Conservation (phyloP, 2,113 vertebrate genomes). For the Halcyon malimbica region DNA sequence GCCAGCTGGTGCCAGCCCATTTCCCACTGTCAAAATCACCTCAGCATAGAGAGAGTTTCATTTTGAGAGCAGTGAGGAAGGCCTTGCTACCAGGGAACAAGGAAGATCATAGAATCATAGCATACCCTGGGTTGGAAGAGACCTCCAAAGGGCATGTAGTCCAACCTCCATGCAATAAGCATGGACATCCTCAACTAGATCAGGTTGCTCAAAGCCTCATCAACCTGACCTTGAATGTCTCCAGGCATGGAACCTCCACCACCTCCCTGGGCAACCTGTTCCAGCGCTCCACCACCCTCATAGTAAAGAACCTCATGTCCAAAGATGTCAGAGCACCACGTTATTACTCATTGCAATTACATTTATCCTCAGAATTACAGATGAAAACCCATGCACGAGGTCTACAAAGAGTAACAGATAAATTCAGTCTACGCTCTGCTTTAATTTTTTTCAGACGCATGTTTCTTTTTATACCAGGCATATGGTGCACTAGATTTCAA, state of each 20-base stretch:
- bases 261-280: neutral
- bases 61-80: neutral
- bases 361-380: neutral
- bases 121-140: too few relatives aligned
- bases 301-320: neutral
- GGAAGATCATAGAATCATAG: neutral
- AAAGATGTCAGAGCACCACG: neutral
- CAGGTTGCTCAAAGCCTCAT: too few relatives aligned
- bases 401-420: conserved; percentile 25
- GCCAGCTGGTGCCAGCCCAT: neutral
- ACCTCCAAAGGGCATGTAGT: too few relatives aligned
- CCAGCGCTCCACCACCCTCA: neutral
- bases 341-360: neutral
- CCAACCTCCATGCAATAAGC: too few relatives aligned
- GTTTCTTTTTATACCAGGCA: conserved; percentile 54
- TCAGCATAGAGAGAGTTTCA: accelerated
- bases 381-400: neutral
- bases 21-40: neutral
- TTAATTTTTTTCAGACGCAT: conserved; percentile 45
- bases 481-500: conserved; percentile 56
- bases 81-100: neutral
- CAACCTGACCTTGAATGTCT: too few relatives aligned
- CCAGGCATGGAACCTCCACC: too few relatives aligned
- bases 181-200: too few relatives aligned
- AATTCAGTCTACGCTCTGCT: neutral